These are phyloP conservation scores for Diarsia dahlii DNA, from an alignment of 2,888 invertebrate genomes.

Conservation along the genomic window DNA sequence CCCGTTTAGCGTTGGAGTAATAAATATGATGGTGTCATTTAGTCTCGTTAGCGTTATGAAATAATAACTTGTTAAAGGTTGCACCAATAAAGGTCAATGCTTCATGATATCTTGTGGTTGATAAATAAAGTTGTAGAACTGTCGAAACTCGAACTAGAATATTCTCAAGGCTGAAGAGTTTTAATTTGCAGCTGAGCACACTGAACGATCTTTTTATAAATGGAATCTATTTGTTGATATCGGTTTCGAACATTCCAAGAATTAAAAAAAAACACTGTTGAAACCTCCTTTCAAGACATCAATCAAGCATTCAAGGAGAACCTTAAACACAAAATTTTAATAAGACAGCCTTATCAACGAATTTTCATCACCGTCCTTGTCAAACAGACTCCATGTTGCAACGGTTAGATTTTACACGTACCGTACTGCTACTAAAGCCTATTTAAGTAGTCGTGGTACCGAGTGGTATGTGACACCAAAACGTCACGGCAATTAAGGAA, in stretches of 20 bases:
- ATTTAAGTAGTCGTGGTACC: slow-evolving; percentile 80
- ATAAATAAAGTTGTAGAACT: slow-evolving; percentile 54
- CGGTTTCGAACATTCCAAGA: neutral
- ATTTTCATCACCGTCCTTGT: slow-evolving; percentile 59
- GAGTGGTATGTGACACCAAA: slow-evolving; percentile 89
- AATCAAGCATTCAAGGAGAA: slow-evolving; percentile 55
- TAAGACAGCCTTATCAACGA: slow-evolving; percentile 56
- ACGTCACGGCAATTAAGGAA: slow-evolving; percentile 91
- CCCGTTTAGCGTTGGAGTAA: slow-evolving; percentile 69
- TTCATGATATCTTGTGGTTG: slow-evolving; percentile 61
- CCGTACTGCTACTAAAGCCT: slow-evolving; percentile 69
- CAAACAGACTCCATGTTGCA: slow-evolving; percentile 69
- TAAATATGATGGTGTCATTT: slow-evolving; percentile 72
- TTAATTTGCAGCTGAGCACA: slow-evolving; percentile 27
- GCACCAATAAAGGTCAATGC: slow-evolving; percentile 64
- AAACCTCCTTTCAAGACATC: slow-evolving; percentile 47
- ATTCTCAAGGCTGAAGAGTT: slow-evolving; percentile 42
- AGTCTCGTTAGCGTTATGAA: slow-evolving; percentile 75
- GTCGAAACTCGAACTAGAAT: slow-evolving; percentile 46
- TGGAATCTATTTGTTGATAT: slow-evolving; percentile 2
- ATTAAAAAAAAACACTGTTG: slow-evolving; percentile 16
- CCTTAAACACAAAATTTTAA: slow-evolving; percentile 44
- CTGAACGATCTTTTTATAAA: slow-evolving; percentile 4
- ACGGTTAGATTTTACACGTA: slow-evolving; percentile 71
- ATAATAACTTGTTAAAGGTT: slow-evolving; percentile 63